A percentile compares a stretch with the other conserved stretches of the same genome.
Conservation (phyloP, 2,797 vertebrate species). For the Urosaurus nigricauda region DNA sequence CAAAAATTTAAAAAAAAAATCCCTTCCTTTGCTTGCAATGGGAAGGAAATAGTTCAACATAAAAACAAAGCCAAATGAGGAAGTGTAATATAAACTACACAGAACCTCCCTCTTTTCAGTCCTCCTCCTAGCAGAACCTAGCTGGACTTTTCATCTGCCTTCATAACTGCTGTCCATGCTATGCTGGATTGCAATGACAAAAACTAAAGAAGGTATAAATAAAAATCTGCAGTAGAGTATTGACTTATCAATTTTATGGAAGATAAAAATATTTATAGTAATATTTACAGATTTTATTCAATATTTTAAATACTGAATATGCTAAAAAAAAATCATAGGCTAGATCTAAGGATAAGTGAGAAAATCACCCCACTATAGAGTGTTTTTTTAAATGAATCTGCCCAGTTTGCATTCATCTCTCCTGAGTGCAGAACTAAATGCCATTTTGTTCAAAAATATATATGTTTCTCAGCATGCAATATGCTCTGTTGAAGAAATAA, state of each 20-base stretch:
- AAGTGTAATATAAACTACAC: not conserved
- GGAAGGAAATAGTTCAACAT: not conserved
- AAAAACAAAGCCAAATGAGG: not conserved
- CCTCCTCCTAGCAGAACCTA: no score
- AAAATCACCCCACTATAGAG: not conserved
- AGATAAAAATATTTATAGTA: not conserved
- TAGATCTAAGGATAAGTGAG: not conserved
- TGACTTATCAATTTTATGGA: not conserved
- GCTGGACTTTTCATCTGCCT: not conserved
- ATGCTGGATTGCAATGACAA: not conserved
- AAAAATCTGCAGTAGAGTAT: not conserved
- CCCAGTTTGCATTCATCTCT: not conserved
- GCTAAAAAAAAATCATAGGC: not conserved
- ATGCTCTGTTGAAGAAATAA: not conserved
- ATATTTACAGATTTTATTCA: not conserved
- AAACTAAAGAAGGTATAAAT: not conserved
- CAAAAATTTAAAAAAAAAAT: not conserved
- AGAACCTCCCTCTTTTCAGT: no score
- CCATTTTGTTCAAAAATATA: not conserved
- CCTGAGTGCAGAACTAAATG: not conserved
- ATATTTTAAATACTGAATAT: not conserved
- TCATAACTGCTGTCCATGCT: not conserved
- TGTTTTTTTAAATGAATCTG: not conserved
- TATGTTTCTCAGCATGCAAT: not conserved
- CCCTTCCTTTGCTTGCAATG: not conserved